Evolutionary conservation across 2,797 vertebrate genomes (phyloP), one percentile per base, ranked within the genome.

Genomic region (Argya squamiceps): DNA sequence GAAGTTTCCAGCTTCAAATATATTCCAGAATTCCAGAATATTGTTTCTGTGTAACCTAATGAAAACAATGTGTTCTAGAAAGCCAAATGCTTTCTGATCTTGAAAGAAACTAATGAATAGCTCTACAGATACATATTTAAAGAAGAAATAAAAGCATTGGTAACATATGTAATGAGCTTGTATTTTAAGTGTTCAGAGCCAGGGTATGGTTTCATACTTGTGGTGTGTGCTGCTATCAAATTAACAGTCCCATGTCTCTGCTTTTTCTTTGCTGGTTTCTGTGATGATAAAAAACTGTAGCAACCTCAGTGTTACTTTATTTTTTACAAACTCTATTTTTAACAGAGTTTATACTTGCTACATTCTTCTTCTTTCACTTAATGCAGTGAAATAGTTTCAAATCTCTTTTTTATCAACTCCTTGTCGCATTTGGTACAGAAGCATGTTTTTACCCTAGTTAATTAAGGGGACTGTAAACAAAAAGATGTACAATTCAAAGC

Each of bases 401-500:
- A 91, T 78, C 47, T 91, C 39, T 87, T 34, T 76, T 74, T 84
- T 91, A 85, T 91, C 89, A 89, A 17, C 43, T 88, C 34, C 37
- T 92, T 93, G 56, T 93, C 36, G 60, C 92, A 53, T 96, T 96
- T 97, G 92, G 73, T 97, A 60, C 56, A 93, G 82, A 94, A 93
- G 56, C 62, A 30, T 29, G 47, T 91, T 97, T 96, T 91, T 91
- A 63, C 68, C n/a, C 92, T 94, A 16, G 74, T 93, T 97, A 97
- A 96, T 97, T 93, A 97, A 84, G 95, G 92, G 83, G 84, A 89
- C 75, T 95, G 75, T 97, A 96, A 97, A 98, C 96, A 97, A 97
- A 90, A 96, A 92, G 90, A 96, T 84, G 74, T 96, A 93, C 69
- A 84, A 97, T 95, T 97, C 95, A 97, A 77, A 97, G 94, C 87